Base-by-base conservation (phyloP, 1,140 invertebrate genomes). In the Rhagoletis zephyria region DNA sequence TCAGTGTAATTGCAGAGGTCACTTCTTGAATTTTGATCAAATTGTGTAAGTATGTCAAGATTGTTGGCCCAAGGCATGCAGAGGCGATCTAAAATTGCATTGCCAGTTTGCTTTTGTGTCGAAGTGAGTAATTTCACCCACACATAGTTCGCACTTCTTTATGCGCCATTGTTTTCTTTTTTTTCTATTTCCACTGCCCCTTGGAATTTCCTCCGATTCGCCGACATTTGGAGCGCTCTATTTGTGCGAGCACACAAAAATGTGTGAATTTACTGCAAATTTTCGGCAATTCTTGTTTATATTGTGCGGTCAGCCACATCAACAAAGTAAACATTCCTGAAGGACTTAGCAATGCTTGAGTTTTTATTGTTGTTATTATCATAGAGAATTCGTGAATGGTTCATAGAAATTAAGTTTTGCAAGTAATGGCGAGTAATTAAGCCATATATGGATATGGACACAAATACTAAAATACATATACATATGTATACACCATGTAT, bases 21-120 rank as follows among this genome's bases (percentile, higher is more conserved):
- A 81, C 56, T 81, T 81, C 74, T 56, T 81, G 74, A 59, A 81
- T 56, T 81, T 81, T 81, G 45, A 81, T 81, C 74, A 81, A 81
- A 81, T 81, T 59, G 74, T 56, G 48, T 81, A 81, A 81, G 48
- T 81, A 81, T 81, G 48, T 81, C 48, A 81, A 81, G 74, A 81
- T 81, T 81, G 74, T 81, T 81, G 48, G n/a, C 74, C 30, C 6
- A 56, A 56, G 14, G 74, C 5, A 81, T 56, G 6, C 48, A 30
- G 7, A 56, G 74, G 4, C 45, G 12, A 77, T 77, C 16, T 56
- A 51, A 56, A 77, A 51, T 59, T 74, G 42, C 42, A 48, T 74
- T 40, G 10, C 9, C 67, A 48, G 67, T 74, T 45, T 48, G 67
- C 67, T 74, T 74, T 74, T 74, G 45, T 74, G 67, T 48, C 45